A percentile compares a stretch with the other conserved stretches of the same genome.
phyloP scores from a whole-genome alignment of 2,797 vertebrate species.

The Diplodus puntazzo region DNA sequence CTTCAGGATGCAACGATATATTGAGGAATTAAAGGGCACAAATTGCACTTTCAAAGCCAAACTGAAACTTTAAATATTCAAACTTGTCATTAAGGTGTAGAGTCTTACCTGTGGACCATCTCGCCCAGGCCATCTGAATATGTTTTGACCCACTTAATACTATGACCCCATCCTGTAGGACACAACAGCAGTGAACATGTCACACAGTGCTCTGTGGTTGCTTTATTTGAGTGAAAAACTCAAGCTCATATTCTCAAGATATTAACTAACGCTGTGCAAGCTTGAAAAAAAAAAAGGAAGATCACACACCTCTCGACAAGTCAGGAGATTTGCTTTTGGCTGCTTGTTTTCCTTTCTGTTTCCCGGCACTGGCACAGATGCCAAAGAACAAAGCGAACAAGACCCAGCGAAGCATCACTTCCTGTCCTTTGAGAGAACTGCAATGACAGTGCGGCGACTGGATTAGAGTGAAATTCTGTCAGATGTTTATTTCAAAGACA shows the following conservation, averaged over 20 bases:
- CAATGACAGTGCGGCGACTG: neutral
- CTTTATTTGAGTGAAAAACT: neutral
- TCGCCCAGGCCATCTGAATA: slow-evolving; percentile 89
- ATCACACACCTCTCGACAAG: slow-evolving; percentile 73
- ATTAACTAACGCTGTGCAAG: neutral
- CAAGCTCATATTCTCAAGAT: neutral
- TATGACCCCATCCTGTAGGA: slow-evolving; percentile 88
- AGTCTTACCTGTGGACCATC: slow-evolving; percentile 83
- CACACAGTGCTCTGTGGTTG: neutral
- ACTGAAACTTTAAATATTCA: neutral
- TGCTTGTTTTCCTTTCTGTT: slow-evolving; percentile 53
- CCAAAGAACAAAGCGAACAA: slow-evolving; percentile 60
- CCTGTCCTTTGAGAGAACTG: slow-evolving; percentile 27
- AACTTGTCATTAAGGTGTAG: neutral
- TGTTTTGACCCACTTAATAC: slow-evolving; percentile 87
- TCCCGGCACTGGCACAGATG: slow-evolving; percentile 51
- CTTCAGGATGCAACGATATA: neutral
- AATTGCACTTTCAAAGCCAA: neutral
- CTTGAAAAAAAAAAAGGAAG: neutral
- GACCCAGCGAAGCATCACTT: slow-evolving; percentile 67
- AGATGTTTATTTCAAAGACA: neutral
- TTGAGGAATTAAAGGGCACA: neutral
- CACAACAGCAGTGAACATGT: neutral
- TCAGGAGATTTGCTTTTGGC: neutral
- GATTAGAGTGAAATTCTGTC: neutral